phyloP scores from a whole-genome alignment of 2,888 invertebrate species.

The Stegophylla sp. region DNA sequence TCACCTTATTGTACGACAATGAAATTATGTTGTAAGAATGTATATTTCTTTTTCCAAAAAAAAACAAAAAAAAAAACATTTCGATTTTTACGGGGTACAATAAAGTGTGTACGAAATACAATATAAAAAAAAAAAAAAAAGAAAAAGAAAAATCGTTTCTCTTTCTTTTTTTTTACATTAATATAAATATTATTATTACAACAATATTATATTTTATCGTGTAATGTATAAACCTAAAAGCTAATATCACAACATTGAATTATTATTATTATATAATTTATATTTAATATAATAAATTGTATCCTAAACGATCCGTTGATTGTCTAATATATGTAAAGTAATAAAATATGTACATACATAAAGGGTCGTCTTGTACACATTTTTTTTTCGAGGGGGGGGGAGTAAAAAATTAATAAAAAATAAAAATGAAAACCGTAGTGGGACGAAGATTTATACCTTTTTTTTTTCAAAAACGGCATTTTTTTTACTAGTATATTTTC shows the following conservation, averaged over 20 bases:
- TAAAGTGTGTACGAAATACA: neutral
- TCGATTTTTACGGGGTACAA: slow-evolving; percentile 3
- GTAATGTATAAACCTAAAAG: slow-evolving; percentile 42
- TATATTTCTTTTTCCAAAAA: slow-evolving; percentile 2
- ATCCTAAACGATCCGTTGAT: slow-evolving; percentile 50
- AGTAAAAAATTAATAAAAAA: too few relatives aligned
- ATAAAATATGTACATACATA: slow-evolving; percentile 10
- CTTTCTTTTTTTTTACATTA: neutral
- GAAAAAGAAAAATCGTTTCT: slow-evolving; percentile 15
- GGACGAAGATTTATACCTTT: too few relatives aligned
- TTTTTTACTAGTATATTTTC: neutral
- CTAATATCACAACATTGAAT: slow-evolving; percentile 56
- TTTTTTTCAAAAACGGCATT: too few relatives aligned
- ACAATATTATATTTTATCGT: slow-evolving; percentile 18
- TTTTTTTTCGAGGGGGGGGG: too few relatives aligned
- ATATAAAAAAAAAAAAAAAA: slow-evolving; percentile 8
- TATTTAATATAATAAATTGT: too few relatives aligned
- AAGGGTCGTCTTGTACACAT: too few relatives aligned
- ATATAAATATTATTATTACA: slow-evolving; percentile 10
- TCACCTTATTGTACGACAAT: neutral
- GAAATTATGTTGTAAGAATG: neutral
- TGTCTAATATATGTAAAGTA: slow-evolving; percentile 34
- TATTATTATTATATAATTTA: too few relatives aligned
- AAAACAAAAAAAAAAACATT: neutral
- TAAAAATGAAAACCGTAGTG: too few relatives aligned